A percentile compares a stretch with the other conserved stretches of the same genome.
Conservation (phyloP, 2,888 invertebrate genomes). For the Drosophila tanythrix region DNA sequence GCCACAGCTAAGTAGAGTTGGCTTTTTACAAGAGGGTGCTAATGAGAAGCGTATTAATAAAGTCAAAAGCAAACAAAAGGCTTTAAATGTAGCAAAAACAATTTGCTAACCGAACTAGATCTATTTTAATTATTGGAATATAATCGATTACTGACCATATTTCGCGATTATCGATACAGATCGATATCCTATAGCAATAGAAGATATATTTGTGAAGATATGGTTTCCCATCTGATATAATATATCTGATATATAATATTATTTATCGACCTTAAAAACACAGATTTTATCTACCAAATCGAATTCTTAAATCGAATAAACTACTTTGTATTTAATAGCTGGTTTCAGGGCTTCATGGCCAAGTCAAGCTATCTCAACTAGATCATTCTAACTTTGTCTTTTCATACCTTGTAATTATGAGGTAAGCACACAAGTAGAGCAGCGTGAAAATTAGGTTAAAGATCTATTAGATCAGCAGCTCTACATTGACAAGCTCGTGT, state of each 20-base stretch:
- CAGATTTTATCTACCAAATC: not conserved
- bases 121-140: not conserved
- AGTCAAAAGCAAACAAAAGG: not conserved
- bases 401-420: not conserved
- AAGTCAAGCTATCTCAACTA: not conserved
- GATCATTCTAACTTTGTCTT: not conserved
- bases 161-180: not conserved
- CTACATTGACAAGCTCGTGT: constrained; percentile 4
- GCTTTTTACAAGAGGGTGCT: not conserved
- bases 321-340: not conserved
- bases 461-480: constrained; percentile 4
- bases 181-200: not conserved
- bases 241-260: not conserved
- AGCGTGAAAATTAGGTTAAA: not conserved
- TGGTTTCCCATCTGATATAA: not conserved
- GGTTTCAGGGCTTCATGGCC: not conserved
- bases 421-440: not conserved
- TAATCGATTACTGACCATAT: not conserved
- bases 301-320: not conserved
- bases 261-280: not conserved
- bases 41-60: not conserved
- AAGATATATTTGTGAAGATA: not conserved
- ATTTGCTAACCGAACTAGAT: not conserved
- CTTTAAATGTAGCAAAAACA: not conserved
- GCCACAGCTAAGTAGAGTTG: not conserved